Conservation (phyloP, 1,140 invertebrate genomes). For the Drosophila orosa region DNA sequence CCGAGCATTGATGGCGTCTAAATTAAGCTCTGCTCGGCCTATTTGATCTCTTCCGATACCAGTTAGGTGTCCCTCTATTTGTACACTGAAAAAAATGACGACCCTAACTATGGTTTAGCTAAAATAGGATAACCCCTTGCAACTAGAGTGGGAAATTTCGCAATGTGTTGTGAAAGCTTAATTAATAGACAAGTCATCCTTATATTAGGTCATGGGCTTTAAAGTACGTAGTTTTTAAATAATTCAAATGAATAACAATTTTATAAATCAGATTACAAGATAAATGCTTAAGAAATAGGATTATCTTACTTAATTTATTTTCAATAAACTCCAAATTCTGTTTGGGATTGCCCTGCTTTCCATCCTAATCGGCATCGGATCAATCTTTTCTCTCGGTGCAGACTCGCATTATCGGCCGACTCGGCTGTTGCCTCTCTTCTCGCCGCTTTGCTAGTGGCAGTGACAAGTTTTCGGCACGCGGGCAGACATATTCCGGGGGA, state of each 20-base stretch:
- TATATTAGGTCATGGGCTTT: background rate
- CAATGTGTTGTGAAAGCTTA: background rate
- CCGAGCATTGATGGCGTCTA: conserved; percentile 65
- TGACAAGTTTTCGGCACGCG: conserved; percentile 84
- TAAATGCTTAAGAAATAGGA: background rate
- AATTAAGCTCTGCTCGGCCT: conserved; percentile 51
- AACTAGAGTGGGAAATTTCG: accelerated
- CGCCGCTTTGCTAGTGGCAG: conserved; percentile 24
- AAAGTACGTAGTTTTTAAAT: background rate
- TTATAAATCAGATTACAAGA: background rate
- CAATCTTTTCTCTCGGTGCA: conserved; percentile 4
- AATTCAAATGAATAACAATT: background rate
- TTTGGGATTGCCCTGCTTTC: background rate
- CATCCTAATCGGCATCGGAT: background rate
- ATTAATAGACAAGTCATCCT: background rate
- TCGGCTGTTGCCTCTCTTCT: conserved; percentile 10
- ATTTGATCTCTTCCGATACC: conserved; percentile 73
- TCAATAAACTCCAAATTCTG: background rate
- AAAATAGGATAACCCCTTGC: background rate
- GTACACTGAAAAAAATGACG: background rate
- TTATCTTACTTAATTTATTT: background rate
- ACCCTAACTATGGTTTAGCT: background rate
- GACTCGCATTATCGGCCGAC: conserved; percentile 10
- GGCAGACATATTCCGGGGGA: conserved; percentile 77
- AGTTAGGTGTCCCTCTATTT: background rate